Percentiles rank a stretch among this genome's conserved stretches.
These are phyloP conservation scores for Phoenoteleia sp. DNA, from an alignment of 2,888 invertebrate species.

Conservation along the genomic window DNA sequence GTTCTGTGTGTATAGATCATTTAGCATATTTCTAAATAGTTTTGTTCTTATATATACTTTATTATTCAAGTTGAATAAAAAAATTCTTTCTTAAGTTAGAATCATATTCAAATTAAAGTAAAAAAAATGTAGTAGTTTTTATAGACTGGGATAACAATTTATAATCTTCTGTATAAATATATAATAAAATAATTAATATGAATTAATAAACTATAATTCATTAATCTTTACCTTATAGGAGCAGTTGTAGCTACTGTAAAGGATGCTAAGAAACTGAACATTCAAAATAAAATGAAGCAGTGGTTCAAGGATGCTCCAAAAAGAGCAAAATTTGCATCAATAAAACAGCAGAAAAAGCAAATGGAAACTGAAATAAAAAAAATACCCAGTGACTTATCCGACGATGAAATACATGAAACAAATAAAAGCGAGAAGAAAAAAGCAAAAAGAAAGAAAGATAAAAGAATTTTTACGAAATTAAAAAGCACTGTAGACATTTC, in stretches of 20 bases:
- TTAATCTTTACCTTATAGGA: not conserved
- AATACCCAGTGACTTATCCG: constrained; percentile 11
- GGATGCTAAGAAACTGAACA: not conserved
- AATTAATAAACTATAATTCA: not conserved
- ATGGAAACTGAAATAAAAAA: constrained; percentile 4
- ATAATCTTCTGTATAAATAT: not conserved
- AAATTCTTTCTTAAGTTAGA: not conserved
- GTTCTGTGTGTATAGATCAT: not conserved
- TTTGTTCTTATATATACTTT: not conserved
- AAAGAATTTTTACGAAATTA: not conserved
- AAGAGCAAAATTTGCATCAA: constrained; percentile 12
- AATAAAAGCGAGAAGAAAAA: constrained; percentile 9
- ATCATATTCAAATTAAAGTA: not conserved
- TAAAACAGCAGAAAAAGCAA: not conserved
- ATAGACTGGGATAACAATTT: not conserved
- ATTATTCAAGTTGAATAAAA: not conserved
- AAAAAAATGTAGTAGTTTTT: not conserved
- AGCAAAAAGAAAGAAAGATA: not conserved
- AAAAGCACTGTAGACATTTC: not conserved
- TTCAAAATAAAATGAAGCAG: constrained; percentile 29
- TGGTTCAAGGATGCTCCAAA: constrained; percentile 34
- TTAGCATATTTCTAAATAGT: no score
- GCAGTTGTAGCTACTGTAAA: constrained; percentile 14
- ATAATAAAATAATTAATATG: not conserved
- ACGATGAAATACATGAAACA: constrained; percentile 2